A percentile compares a stretch with the other conserved stretches of the same genome.
These are phyloP conservation scores for Rousettus leschenaultii DNA, from an alignment of 2,113 vertebrate species.

Conservation along the genomic window DNA sequence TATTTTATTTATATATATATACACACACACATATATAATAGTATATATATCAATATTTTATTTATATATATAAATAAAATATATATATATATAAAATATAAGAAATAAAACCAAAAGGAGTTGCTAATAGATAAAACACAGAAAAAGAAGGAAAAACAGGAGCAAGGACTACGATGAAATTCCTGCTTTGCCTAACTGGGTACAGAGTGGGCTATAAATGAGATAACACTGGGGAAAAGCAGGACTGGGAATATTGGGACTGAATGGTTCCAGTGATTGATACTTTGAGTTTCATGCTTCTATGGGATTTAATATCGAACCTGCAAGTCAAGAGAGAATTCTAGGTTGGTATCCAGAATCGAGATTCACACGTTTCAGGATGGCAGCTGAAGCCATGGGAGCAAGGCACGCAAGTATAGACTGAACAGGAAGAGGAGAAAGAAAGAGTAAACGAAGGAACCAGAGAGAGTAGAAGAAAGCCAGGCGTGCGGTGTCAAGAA, in stretches of 20 bases:
- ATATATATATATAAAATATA: neutral
- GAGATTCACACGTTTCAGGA: neutral
- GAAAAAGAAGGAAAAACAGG: neutral
- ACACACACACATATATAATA: no score
- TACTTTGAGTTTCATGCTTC: neutral
- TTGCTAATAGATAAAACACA: neutral
- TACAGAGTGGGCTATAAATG: neutral
- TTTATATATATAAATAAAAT: no score
- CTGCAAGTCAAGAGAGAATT: neutral
- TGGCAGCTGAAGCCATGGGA: neutral
- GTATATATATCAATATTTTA: no score
- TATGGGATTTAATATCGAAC: neutral
- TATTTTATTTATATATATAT: no score
- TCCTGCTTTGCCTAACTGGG: neutral
- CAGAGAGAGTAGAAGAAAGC: neutral
- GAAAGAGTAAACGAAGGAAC: neutral
- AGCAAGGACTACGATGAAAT: neutral
- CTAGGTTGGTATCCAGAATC: neutral
- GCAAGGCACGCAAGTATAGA: neutral
- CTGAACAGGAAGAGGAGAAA: neutral
- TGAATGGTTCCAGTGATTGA: neutral
- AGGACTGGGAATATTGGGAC: fast-evolving
- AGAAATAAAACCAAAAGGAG: neutral
- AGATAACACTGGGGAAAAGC: neutral
- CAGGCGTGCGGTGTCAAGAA: neutral